phyloP scores from a whole-genome alignment of 2,113 vertebrate genomes.

The Ia io region DNA sequence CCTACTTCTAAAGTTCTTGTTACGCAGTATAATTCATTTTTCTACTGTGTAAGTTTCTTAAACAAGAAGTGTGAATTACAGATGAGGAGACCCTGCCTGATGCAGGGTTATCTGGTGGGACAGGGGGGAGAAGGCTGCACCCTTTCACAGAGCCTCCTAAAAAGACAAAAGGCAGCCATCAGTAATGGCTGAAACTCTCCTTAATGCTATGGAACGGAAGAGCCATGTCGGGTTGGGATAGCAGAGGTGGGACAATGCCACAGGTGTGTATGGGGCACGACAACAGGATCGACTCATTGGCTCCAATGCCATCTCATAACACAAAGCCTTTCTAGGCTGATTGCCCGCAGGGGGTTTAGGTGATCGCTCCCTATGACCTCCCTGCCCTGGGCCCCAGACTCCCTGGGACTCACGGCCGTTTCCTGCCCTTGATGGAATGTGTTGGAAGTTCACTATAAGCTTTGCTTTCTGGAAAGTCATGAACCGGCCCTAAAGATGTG shows the following conservation, averaged over 20 bases:
- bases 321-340: background rate
- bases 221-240: background rate
- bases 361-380: background rate
- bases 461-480: conserved; percentile 68
- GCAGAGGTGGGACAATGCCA: background rate
- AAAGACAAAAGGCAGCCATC: background rate
- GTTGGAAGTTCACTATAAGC: conserved; percentile 27
- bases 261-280: background rate
- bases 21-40: background rate
- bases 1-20: background rate
- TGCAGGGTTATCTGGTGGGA: background rate
- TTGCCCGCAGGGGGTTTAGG: background rate
- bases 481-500: conserved; percentile 67
- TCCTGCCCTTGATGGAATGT: background rate
- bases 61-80: background rate
- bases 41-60: background rate
- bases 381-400: background rate
- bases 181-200: background rate
- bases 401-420: background rate
- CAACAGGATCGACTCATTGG: background rate
- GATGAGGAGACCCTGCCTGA: background rate
- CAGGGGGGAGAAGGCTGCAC: background rate
- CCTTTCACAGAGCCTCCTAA: background rate
- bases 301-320: background rate
- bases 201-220: conserved; percentile 13